These are phyloP conservation scores for Oreonectes daqikongensis DNA, from an alignment of 2,797 vertebrate species.

Conservation along the genomic window DNA sequence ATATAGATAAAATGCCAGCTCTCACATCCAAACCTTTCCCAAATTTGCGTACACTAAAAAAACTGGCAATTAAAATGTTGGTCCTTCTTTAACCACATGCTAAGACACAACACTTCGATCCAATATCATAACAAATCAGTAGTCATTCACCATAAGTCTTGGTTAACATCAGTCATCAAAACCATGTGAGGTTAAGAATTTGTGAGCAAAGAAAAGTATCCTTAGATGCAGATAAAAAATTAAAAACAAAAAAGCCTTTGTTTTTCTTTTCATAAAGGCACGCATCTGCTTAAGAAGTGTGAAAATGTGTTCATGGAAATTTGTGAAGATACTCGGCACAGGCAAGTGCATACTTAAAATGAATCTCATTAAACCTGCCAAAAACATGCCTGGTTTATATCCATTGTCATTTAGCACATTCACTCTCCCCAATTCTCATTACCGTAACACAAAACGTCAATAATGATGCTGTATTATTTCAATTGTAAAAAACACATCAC, in stretches of 20 bases:
- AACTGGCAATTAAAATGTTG: constrained; percentile 36
- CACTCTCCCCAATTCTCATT: neutral
- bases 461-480: neutral
- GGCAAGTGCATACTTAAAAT: neutral
- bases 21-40: too few relatives aligned
- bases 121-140: constrained; percentile 8
- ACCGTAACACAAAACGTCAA: neutral
- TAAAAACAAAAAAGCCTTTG: constrained; percentile 15
- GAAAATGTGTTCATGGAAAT: constrained; percentile 35
- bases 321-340: constrained; percentile 9
- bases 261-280: constrained; percentile 52
- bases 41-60: constrained; percentile 22
- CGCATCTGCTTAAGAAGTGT: constrained; percentile 51
- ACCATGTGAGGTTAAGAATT: neutral
- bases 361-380: neutral
- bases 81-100: constrained; percentile 51
- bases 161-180: neutral
- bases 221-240: constrained; percentile 6
- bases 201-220: constrained; percentile 11
- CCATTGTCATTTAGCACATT: neutral
- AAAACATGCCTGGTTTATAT: neutral
- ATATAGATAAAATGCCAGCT: constrained; percentile 45
- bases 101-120: constrained; percentile 11
- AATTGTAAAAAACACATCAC: neutral
- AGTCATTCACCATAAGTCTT: constrained; percentile 1